These are phyloP conservation scores for Eulacestoma nigropectus DNA, from an alignment of 2,113 vertebrate species.

Conservation along the genomic window DNA sequence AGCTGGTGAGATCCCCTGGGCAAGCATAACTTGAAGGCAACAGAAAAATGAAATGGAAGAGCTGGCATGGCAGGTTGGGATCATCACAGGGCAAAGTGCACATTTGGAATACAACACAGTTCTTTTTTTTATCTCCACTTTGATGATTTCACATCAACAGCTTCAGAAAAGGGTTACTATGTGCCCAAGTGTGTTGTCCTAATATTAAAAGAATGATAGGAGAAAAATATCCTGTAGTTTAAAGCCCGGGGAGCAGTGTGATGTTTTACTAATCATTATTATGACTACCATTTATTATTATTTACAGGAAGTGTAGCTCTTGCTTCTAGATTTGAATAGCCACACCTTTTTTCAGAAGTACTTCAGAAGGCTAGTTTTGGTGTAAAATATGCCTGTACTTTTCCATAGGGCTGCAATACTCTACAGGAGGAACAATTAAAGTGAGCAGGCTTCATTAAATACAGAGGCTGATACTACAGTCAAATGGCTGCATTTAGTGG, in stretches of 20 bases:
- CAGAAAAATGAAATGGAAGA: not conserved
- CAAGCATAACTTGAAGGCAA: not conserved
- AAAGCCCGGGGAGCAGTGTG: not conserved
- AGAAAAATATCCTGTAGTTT: not conserved
- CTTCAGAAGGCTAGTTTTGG: not conserved
- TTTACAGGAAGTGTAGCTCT: not conserved
- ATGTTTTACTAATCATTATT: not conserved
- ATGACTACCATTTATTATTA: not conserved
- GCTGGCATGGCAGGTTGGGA: not conserved
- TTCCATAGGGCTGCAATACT: not conserved
- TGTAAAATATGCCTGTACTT: not conserved
- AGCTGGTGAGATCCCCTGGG: not conserved
- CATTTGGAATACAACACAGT: not conserved
- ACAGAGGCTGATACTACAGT: not conserved
- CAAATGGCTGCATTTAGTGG: not conserved
- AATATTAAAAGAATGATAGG: not conserved
- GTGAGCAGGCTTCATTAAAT: not conserved
- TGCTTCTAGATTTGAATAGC: not conserved
- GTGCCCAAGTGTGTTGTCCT: not conserved
- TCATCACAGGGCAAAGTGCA: not conserved
- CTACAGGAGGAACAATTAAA: not conserved
- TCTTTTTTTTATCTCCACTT: not conserved
- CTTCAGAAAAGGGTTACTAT: not conserved
- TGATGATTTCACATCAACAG: rapidly evolving
- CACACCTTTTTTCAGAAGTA: not conserved